Conservation (phyloP, 2,113 vertebrate genomes). For the Myotis davidii region DNA sequence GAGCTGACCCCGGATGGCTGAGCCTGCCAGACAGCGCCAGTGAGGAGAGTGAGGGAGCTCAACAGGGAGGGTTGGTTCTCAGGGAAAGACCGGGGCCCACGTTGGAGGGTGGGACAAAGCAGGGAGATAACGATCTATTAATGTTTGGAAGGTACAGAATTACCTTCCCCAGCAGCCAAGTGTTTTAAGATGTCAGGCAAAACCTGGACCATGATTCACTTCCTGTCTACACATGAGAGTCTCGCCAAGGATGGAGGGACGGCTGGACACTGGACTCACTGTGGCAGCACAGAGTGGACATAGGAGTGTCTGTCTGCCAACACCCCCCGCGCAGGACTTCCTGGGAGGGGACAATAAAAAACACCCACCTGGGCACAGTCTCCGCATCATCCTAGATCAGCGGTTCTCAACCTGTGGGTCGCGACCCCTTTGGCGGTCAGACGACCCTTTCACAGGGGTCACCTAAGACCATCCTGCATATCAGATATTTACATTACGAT, state of each 20-base stretch:
- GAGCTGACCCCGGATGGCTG: background rate
- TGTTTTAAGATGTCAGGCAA: background rate
- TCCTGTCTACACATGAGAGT: background rate
- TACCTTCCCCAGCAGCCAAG: background rate
- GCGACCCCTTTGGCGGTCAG: no score
- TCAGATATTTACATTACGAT: no score
- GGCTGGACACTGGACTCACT: background rate
- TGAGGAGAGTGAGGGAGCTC: fast-evolving
- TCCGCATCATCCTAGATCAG: background rate
- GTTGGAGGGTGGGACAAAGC: background rate
- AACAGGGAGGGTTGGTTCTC: background rate
- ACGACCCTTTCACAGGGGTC: no score
- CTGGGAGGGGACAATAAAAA: background rate
- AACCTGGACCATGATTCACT: background rate
- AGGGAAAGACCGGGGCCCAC: background rate
- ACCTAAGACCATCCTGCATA: no score
- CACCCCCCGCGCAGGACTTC: background rate
- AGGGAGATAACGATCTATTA: background rate
- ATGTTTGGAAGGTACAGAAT: background rate
- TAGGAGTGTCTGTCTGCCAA: background rate
- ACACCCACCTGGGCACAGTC: background rate
- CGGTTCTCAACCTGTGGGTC: no score
- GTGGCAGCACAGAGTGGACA: background rate
- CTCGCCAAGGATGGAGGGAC: background rate
- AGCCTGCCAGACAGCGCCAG: background rate